A percentile compares a stretch with the other conserved stretches of the same genome.
Conservation (phyloP, 2,797 vertebrate genomes). For the Pseudotriccus pelzelni region DNA sequence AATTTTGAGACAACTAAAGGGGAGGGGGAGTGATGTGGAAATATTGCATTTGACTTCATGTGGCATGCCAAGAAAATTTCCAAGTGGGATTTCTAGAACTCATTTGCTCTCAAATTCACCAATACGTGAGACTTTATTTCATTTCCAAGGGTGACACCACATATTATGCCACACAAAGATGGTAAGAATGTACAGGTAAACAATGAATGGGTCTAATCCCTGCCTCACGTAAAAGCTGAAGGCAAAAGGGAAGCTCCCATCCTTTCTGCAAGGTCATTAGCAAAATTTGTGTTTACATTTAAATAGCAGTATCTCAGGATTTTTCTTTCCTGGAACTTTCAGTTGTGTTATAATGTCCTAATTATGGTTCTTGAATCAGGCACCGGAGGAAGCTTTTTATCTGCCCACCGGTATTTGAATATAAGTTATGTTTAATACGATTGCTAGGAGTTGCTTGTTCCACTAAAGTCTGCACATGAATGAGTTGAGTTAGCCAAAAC, state of each 20-base stretch:
- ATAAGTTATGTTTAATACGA: background rate
- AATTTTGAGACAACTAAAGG: background rate
- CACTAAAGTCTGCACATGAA: background rate
- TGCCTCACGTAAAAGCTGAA: background rate
- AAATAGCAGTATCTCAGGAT: background rate
- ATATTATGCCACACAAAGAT: background rate
- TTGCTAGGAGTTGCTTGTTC: background rate
- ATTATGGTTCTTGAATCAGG: background rate
- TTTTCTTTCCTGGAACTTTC: background rate
- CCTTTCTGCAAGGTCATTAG: background rate
- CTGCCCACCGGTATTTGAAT: background rate
- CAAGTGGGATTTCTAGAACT: background rate
- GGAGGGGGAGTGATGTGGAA: background rate
- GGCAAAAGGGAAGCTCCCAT: background rate
- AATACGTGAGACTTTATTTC: background rate
- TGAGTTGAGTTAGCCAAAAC: background rate
- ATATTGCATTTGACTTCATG: background rate
- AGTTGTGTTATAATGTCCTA: background rate
- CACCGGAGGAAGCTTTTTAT: background rate
- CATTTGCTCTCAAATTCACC: background rate
- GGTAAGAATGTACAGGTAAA: background rate
- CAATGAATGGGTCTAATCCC: background rate
- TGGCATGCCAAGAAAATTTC: background rate
- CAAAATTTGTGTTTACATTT: slow-evolving; percentile 17
- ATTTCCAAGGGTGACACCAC: background rate